Conservation (phyloP, 2,797 vertebrate genomes). For the Lepidocolaptes lacrymiger region DNA sequence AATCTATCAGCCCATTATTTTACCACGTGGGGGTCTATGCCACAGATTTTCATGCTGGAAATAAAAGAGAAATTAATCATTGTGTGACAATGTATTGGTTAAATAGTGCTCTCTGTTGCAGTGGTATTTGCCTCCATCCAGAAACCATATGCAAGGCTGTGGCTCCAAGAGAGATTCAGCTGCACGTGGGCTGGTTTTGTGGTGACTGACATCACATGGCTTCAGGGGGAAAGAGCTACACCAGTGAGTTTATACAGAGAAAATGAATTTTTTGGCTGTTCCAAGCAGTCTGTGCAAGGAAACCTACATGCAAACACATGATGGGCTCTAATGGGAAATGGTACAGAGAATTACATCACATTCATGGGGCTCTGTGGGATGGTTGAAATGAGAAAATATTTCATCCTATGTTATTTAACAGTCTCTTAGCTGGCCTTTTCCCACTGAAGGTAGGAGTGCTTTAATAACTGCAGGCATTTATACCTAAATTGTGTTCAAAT, state of each 20-base stretch:
- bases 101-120: constrained; percentile 2
- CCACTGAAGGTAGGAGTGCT: background rate
- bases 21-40: constrained; percentile 53
- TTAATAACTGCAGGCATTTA: background rate
- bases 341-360: constrained; percentile 6
- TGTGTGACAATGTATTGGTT: constrained; percentile 42
- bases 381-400: constrained; percentile 13
- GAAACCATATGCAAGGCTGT: constrained; percentile 15
- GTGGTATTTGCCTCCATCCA: constrained; percentile 17
- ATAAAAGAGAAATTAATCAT: constrained; percentile 48
- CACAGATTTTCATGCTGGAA: constrained; percentile 56
- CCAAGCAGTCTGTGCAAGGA: background rate
- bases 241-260: background rate
- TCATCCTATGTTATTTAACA: background rate
- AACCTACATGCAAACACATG: background rate
- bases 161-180: constrained; percentile 6
- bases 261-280: background rate
- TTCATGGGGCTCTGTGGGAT: background rate
- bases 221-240: background rate
- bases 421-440: background rate
- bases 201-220: background rate
- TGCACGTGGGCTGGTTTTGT: background rate
- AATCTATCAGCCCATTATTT: constrained; percentile 67
- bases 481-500: background rate
- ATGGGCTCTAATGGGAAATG: constrained; percentile 1